These are phyloP conservation scores for Drosophila malerkotliana DNA, from an alignment of 1,140 invertebrate genomes.

Conservation along the genomic window DNA sequence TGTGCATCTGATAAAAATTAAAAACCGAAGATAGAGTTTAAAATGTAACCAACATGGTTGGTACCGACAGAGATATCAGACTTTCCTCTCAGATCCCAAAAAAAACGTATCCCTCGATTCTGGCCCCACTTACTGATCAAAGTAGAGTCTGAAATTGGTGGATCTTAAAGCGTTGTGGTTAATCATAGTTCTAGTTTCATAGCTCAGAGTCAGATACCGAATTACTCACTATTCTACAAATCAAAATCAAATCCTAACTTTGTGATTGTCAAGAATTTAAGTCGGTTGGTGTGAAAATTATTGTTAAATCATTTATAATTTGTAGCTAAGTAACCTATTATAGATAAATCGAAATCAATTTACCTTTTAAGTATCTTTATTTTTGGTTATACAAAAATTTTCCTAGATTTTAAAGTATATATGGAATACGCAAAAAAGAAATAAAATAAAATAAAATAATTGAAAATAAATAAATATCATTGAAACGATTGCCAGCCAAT, in stretches of 20 bases:
- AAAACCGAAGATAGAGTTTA: conserved; percentile 6
- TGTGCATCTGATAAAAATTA: conserved; percentile 23
- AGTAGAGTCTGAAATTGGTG: conserved; percentile 42
- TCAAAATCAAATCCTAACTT: conserved; percentile 75
- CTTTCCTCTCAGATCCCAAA: conserved; percentile 39
- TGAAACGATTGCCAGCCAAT: conserved; percentile 25
- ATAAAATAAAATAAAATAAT: conserved; percentile 43
- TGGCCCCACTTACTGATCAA: conserved; percentile 7
- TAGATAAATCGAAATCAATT: conserved; percentile 53
- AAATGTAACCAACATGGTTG: conserved; percentile 39
- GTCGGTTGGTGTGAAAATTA: conserved; percentile 53
- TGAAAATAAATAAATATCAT: conserved; percentile 47
- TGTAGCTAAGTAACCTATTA: conserved; percentile 59
- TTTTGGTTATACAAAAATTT: conserved; percentile 9
- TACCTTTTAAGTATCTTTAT: conserved; percentile 32
- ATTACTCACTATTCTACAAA: conserved; percentile 56
- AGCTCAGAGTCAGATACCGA: conserved; percentile 32
- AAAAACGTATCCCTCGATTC: not conserved
- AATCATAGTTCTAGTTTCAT: conserved; percentile 50
- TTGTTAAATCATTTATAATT: conserved; percentile 53
- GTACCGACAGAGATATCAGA: conserved; percentile 41
- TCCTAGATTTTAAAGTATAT: conserved; percentile 20
- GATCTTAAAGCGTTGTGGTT: conserved; percentile 64
- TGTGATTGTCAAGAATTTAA: conserved; percentile 81
- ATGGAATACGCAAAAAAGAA: conserved; percentile 34